These are phyloP conservation scores for Schlechtendalia chinensis DNA, from an alignment of 1,140 invertebrate species.

Conservation along the genomic window DNA sequence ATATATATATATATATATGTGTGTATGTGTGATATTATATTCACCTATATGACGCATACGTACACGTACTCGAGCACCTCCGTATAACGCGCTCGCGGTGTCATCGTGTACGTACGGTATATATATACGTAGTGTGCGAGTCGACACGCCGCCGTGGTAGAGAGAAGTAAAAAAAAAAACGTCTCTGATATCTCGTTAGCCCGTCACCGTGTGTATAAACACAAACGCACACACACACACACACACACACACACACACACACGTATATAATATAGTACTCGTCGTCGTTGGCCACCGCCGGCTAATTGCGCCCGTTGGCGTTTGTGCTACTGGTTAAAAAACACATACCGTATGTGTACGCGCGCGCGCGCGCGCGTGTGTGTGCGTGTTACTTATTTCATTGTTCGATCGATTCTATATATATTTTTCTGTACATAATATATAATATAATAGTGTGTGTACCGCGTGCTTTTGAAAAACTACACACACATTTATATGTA, in stretches of 20 bases:
- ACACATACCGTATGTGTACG: not conserved
- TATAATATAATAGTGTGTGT: no score
- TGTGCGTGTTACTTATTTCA: not conserved
- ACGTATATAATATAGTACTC: no score
- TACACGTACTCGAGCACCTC: not conserved
- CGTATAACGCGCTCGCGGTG: not conserved
- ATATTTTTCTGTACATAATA: not conserved
- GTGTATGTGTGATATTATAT: not conserved
- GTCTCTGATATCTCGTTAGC: constrained; percentile 42
- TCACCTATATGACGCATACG: not conserved
- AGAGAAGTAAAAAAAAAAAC: not conserved
- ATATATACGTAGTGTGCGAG: not conserved
- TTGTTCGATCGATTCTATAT: not conserved
- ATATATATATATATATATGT: not conserved
- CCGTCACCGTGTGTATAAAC: not conserved
- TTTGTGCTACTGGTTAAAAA: constrained; percentile 29
- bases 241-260: no score
- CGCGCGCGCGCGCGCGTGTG: not conserved
- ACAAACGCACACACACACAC: no score
- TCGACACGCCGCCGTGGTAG: no score
- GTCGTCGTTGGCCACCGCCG: not conserved
- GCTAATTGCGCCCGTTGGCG: constrained; percentile 35
- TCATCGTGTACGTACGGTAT: not conserved
- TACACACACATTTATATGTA: no score
- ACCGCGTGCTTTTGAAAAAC: no score